Evolutionary conservation across 23 tunicate species (phyloP).

Genomic region (Halocynthia aurantium): DNA sequence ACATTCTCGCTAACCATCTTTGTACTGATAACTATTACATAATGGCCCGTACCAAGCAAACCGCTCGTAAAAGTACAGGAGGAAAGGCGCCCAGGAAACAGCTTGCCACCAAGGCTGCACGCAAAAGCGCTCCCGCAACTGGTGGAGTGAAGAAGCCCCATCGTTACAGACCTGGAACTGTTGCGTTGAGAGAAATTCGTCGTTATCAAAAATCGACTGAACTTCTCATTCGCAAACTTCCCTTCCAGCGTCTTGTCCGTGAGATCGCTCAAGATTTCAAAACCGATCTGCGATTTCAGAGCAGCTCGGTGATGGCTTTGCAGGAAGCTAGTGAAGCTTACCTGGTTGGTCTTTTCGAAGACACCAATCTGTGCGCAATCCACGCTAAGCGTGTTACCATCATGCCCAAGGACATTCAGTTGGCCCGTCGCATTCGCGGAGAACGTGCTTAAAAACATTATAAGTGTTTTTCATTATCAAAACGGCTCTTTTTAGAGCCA

Average conservation of each 20-base stretch:
- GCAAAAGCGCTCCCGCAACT: slow-evolving; percentile 57
- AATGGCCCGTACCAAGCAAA: slow-evolving; percentile 97
- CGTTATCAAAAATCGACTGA: slow-evolving; percentile 29
- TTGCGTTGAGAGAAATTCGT: slow-evolving; percentile 26
- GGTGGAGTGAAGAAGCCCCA: slow-evolving; percentile 35
- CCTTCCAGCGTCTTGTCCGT: slow-evolving; percentile 6
- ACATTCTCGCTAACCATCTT: no score
- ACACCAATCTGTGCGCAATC: slow-evolving; percentile 34
- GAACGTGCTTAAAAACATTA: slow-evolving; percentile 13
- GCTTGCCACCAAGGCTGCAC: slow-evolving; percentile 86
- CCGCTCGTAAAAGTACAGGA: slow-evolving; percentile 90
- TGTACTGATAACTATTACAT: no score
- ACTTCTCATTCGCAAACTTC: slow-evolving; percentile 13
- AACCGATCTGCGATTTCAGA: slow-evolving; percentile 27
- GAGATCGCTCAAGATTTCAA: slow-evolving; percentile 38
- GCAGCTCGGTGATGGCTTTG: slow-evolving; percentile 29
- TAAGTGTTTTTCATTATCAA: neutral
- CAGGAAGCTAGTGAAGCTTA: slow-evolving; percentile 36
- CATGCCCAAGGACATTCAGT: slow-evolving; percentile 35
- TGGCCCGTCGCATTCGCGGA: slow-evolving; percentile 34
- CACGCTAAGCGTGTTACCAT: slow-evolving; percentile 28
- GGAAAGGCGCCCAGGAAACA: slow-evolving; percentile 94
- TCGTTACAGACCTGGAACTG: slow-evolving; percentile 32
- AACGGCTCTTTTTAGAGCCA: slow-evolving; percentile 56
- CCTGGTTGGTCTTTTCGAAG: slow-evolving; percentile 80